These are phyloP conservation scores for Dioctria linearis DNA, from an alignment of 2,888 invertebrate species.

Conservation along the genomic window DNA sequence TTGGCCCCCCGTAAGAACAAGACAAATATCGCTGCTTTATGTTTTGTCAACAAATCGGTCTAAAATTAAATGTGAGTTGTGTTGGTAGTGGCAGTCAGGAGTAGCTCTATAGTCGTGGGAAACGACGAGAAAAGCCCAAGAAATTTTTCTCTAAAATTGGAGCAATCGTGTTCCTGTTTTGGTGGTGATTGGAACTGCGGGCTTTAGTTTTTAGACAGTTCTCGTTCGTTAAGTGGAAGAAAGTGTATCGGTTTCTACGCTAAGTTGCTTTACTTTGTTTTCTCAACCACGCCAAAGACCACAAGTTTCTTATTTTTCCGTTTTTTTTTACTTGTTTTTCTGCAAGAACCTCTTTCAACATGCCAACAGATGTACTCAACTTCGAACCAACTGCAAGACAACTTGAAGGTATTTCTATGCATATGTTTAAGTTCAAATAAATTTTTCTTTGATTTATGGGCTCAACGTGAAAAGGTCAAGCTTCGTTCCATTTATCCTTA, in stretches of 20 bases:
- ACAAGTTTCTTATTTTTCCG: background rate
- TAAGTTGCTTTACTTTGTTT: slow-evolving; percentile 6
- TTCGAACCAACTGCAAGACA: slow-evolving; percentile 11
- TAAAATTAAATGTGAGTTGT: slow-evolving; percentile 44
- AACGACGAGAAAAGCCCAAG: slow-evolving; percentile 9
- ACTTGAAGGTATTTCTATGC: slow-evolving; percentile 39
- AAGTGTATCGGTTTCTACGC: slow-evolving; percentile 39
- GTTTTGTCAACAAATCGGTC: slow-evolving; percentile 50
- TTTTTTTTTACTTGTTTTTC: slow-evolving; percentile 24
- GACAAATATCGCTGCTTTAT: slow-evolving; percentile 36
- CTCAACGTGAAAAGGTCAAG: slow-evolving; percentile 16
- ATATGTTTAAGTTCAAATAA: slow-evolving; percentile 42
- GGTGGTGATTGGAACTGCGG: slow-evolving; percentile 43
- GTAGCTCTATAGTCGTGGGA: background rate
- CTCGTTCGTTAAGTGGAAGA: slow-evolving; percentile 14
- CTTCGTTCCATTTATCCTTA: slow-evolving; percentile 17
- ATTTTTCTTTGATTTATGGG: slow-evolving; percentile 34
- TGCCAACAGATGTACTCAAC: background rate
- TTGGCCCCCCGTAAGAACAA: slow-evolving; percentile 4
- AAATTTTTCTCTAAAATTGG: slow-evolving; percentile 31
- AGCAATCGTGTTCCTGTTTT: slow-evolving; percentile 49
- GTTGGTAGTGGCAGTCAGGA: slow-evolving; percentile 12
- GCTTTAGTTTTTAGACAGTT: slow-evolving; percentile 15
- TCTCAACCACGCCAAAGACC: background rate
- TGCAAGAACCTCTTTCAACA: slow-evolving; percentile 13